phyloP scores from a whole-genome alignment of 2,888 invertebrate species.

The Strigamia transsilvanica region DNA sequence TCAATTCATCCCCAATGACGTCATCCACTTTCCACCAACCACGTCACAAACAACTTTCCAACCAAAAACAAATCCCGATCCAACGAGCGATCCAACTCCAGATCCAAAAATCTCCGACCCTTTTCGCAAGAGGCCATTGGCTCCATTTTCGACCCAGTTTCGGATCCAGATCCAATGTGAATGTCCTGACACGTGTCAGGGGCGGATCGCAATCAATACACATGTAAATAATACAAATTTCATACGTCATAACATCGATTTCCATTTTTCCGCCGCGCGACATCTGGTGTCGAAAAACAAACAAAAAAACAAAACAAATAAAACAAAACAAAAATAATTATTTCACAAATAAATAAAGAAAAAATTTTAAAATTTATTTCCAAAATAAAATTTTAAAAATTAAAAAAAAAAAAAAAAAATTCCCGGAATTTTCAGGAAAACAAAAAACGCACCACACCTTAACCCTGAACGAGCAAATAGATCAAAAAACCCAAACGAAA shows the following conservation, averaged over 20 bases:
- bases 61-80: too few species aligned
- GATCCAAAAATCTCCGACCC: too few species aligned
- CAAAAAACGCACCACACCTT: too few species aligned
- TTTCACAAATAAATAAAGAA: too few species aligned
- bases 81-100: too few species aligned
- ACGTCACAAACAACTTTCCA: too few species aligned
- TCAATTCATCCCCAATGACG: too few species aligned
- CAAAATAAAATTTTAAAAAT: background rate
- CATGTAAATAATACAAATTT: conserved; percentile 24
- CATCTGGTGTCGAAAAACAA: background rate
- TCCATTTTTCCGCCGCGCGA: background rate
- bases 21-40: too few species aligned
- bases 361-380: too few species aligned
- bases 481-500: background rate
- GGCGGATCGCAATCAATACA: conserved; percentile 32
- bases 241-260: conserved; percentile 11
- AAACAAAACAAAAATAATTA: background rate
- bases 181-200: conserved; percentile 47
- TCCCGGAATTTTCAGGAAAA: too few species aligned
- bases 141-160: background rate
- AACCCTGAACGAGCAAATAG: too few species aligned
- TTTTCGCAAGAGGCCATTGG: background rate
- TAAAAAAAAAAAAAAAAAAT: background rate
- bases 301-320: background rate
- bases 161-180: conserved; percentile 11